Conservation (phyloP, 1,140 invertebrate genomes). For the Drosophila busckii region DNA sequence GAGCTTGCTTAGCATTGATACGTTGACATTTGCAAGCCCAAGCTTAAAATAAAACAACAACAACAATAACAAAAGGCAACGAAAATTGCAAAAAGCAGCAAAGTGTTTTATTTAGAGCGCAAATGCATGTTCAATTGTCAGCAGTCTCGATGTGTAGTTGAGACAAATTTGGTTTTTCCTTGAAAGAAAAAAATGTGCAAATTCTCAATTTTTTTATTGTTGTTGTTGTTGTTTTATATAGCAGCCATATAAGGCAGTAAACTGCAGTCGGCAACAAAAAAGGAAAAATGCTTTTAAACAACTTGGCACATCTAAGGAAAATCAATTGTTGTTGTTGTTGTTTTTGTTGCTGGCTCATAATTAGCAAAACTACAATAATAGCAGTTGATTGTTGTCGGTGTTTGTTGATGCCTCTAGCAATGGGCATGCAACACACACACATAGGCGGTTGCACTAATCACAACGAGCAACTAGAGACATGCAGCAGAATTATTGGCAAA, state of each 20-base stretch:
- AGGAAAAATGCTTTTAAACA: constrained; percentile 24
- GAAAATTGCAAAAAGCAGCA: background rate
- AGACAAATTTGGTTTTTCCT: constrained; percentile 37
- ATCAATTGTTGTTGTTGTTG: constrained; percentile 32
- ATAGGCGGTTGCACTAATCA: too few species aligned
- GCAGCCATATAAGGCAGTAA: constrained; percentile 25
- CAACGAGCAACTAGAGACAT: constrained; percentile 21
- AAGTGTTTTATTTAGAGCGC: background rate
- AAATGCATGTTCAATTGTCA: constrained; percentile 20
- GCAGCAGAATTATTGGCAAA: constrained; percentile 16
- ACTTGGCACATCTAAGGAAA: constrained; percentile 27
- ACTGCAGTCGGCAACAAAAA: constrained; percentile 9
- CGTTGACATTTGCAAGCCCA: constrained; percentile 28
- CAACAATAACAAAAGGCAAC: background rate
- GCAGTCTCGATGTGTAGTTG: constrained; percentile 1
- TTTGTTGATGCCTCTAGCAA: constrained; percentile 35
- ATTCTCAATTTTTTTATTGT: constrained; percentile 11
- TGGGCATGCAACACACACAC: constrained; percentile 44
- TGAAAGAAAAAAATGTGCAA: constrained; percentile 15
- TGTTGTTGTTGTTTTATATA: too few species aligned
- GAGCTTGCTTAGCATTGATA: constrained; percentile 4
- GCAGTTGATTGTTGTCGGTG: constrained; percentile 5
- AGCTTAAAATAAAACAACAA: background rate
- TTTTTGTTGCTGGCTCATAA: constrained; percentile 29
- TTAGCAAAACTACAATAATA: constrained; percentile 26